Evolutionary conservation across 1,140 invertebrate genomes (phyloP).

Genomic region (Pristionchus pacificus): DNA sequence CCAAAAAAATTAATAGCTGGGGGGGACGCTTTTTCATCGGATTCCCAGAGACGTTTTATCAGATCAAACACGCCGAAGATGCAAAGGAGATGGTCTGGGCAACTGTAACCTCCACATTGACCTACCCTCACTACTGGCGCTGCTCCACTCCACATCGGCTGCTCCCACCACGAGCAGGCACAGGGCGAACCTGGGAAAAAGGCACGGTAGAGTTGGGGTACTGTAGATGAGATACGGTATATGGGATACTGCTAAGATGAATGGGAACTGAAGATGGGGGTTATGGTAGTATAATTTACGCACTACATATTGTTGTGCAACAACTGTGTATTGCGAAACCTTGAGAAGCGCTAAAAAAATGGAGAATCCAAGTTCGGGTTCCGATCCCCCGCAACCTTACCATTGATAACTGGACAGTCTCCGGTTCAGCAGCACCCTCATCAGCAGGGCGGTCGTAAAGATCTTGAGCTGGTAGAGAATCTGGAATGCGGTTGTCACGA

Average conservation of each 20-base stretch:
- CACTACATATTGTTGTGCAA: too few species aligned
- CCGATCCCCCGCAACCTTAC: slow-evolving; percentile 42
- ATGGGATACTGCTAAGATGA: slow-evolving; percentile 36
- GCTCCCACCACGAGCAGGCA: neutral
- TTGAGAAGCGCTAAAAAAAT: too few species aligned
- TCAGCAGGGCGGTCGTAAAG: slow-evolving; percentile 52
- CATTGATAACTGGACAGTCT: slow-evolving; percentile 43
- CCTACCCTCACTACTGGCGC: neutral
- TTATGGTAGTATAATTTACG: neutral
- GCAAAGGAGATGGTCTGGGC: too few species aligned
- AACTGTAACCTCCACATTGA: too few species aligned
- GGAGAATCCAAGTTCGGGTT: slow-evolving; percentile 28
- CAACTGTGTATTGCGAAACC: too few species aligned
- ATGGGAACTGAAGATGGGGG: neutral
- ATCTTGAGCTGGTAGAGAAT: slow-evolving; percentile 55
- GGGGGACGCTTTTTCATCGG: too few species aligned
- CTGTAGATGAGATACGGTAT: slow-evolving; percentile 52
- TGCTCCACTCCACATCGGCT: neutral
- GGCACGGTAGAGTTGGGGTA: slow-evolving; percentile 24
- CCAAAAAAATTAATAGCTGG: too few species aligned
- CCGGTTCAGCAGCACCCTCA: slow-evolving; percentile 41
- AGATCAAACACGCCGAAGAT: too few species aligned
- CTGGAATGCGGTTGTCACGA: slow-evolving; percentile 28
- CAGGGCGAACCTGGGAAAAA: neutral
- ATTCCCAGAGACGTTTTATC: too few species aligned